Evolutionary conservation across 1,140 invertebrate species (phyloP).

Genomic region (Meteorus sp.): DNA sequence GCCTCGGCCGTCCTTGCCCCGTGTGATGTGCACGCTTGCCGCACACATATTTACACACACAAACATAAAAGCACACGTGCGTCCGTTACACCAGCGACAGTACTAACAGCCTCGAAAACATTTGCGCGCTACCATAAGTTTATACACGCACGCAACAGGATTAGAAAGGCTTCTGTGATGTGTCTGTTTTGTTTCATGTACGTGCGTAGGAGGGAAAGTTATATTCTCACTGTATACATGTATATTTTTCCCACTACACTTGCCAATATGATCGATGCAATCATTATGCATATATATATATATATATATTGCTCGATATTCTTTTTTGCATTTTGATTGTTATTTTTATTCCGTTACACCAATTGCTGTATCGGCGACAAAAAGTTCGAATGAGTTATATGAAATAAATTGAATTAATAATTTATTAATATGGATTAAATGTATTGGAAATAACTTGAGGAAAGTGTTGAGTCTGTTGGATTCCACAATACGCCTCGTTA

Average conservation of each 20-base stretch:
- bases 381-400: too few relatives aligned
- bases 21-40: too few relatives aligned
- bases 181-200: constrained; percentile 30
- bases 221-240: constrained; percentile 12
- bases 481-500: too few relatives aligned
- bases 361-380: too few relatives aligned
- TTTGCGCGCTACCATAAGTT: constrained; percentile 33
- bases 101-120: constrained; percentile 54
- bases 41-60: too few relatives aligned
- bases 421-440: too few relatives aligned
- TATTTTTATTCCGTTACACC: too few relatives aligned
- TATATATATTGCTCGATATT: constrained; percentile 16
- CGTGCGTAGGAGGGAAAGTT: constrained; percentile 54
- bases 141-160: constrained; percentile 25
- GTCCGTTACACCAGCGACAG: constrained; percentile 32
- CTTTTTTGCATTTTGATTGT: background rate
- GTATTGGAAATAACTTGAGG: too few relatives aligned
- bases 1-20: constrained; percentile 60
- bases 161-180: constrained; percentile 48
- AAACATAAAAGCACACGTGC: too few relatives aligned
- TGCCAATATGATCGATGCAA: constrained; percentile 17
- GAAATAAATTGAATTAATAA: too few relatives aligned
- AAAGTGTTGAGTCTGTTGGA: too few relatives aligned
- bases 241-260: constrained; percentile 15
- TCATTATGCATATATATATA: too few relatives aligned